Percentiles rank a stretch among this genome's conserved stretches.
Evolutionary conservation across 2,888 invertebrate genomes (phyloP).

Genomic region (Trissonchulus sp.): DNA sequence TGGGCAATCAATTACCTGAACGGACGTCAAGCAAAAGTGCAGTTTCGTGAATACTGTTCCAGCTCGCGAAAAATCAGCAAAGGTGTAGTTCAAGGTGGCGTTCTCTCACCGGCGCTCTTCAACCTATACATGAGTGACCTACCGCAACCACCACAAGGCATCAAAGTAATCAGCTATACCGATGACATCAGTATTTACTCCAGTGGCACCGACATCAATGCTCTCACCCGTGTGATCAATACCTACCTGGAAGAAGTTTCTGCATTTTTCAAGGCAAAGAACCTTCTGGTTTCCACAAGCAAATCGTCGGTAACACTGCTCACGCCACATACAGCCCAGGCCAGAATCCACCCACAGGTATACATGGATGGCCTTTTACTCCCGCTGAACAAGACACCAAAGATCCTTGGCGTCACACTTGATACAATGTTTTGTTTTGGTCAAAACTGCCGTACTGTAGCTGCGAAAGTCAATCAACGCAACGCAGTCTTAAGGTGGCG

Average conservation of each 20-base stretch:
- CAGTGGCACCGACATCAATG: slow-evolving; percentile 6
- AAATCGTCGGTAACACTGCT: slow-evolving; percentile 7
- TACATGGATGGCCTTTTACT: neutral
- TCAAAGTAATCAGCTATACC: no score
- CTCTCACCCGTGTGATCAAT: slow-evolving; percentile 1
- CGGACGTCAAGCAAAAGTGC: slow-evolving; percentile 2
- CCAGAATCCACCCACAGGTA: slow-evolving; percentile 6
- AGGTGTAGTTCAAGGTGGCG: neutral
- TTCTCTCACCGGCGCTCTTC: no score
- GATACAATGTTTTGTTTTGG: slow-evolving; percentile 13
- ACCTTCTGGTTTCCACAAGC: no score
- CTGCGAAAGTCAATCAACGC: slow-evolving; percentile 2
- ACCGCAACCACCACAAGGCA: slow-evolving; percentile 6
- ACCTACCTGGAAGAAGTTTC: slow-evolving; percentile 2
- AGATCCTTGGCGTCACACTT: slow-evolving; percentile 6
- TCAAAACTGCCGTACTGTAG: slow-evolving; percentile 5
- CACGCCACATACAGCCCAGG: no score
- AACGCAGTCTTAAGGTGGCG: no score
- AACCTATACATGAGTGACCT: slow-evolving; percentile 10
- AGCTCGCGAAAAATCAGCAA: no score
- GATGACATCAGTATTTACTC: slow-evolving; percentile 1
- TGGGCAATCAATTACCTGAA: neutral
- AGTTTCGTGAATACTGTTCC: neutral
- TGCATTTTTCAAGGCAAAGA: slow-evolving; percentile 1
- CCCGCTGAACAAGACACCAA: slow-evolving; percentile 10